Evolutionary conservation across 2,113 vertebrate genomes (phyloP), one percentile per base, ranked within the genome.

Genomic region (Pomatostomus ruficeps): DNA sequence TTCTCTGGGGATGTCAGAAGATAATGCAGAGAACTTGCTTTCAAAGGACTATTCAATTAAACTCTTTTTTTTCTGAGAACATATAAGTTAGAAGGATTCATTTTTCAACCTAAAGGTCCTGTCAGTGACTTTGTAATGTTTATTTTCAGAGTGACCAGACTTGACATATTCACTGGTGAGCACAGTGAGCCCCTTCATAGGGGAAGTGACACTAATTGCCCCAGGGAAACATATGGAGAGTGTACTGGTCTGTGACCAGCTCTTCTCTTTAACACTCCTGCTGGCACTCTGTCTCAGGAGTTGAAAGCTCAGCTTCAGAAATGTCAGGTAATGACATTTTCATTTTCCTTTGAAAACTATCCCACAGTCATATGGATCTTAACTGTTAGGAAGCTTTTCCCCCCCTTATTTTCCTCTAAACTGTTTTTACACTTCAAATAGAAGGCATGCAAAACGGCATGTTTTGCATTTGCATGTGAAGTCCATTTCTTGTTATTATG

Each of bases 151-250:
- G 98, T 98, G 90, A 98, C 98, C 66, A 97, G 98, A 94, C 98
- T 98, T 96, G 98, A 99, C 95, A 98, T 99, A 94, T 98, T 98
- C 96, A 98, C 98, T 98, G 98, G 98, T 99, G 97, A 98, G 96
- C 80, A 91, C 62, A 48, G 59, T 38, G 45, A 93, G 63, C 63
- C 51, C 51, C 71, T 63, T 71, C 85, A 24, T 42, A 63, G 65
- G 52, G 88, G 63, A 93, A 90, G 72, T 78, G 55, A 88, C 2
- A 45, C 25, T 91, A 84, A 91, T 88, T 89, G 77, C 78, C 82
- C 83, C 29, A 51, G 43, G 80, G 88, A 93, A 94, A 42, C 90
- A 65, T 62, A 86, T 52, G 65, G 88, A 75, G 51, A 82, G 42
- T n/a, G 51, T 83, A 77, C 42, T 57, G 61, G 85, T 49, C 82